phyloP scores from a whole-genome alignment of 2,888 invertebrate species.

The Platypus cylindrus region DNA sequence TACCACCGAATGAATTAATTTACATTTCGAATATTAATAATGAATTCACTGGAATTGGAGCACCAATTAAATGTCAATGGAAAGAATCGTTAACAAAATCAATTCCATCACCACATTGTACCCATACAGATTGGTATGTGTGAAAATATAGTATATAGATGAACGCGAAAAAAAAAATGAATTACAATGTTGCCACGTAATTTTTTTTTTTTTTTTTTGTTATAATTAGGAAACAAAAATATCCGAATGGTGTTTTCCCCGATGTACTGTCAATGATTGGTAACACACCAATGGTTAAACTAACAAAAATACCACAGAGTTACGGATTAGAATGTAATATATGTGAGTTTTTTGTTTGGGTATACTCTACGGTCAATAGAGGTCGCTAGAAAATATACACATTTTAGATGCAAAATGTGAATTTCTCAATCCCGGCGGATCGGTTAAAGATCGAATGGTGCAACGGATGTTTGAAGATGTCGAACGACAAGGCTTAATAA shows the following conservation, averaged over 20 bases:
- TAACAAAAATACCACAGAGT: conserved; percentile 64
- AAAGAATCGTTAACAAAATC: conserved; percentile 16
- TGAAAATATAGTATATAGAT: neutral
- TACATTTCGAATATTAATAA: conserved; percentile 13
- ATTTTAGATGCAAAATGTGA: conserved; percentile 88
- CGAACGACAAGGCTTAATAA: conserved; percentile 68
- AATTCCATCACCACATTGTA: conserved; percentile 41
- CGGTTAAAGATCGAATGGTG: conserved; percentile 89
- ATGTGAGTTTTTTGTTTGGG: conserved; percentile 47
- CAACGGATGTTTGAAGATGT: conserved; percentile 91
- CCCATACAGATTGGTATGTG: conserved; percentile 31
- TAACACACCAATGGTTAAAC: conserved; percentile 67
- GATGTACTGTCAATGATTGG: conserved; percentile 67
- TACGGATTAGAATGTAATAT: conserved; percentile 74
- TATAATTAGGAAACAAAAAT: conserved; percentile 13
- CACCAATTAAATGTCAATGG: conserved; percentile 14
- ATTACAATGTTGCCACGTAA: neutral
- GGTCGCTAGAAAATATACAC: neutral
- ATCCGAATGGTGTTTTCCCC: conserved; percentile 36
- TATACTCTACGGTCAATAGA: neutral
- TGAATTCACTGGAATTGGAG: conserved; percentile 9
- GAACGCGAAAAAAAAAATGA: neutral
- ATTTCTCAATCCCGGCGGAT: conserved; percentile 93
- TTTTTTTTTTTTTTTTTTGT: conserved; percentile 1
- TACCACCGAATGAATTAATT: conserved; percentile 8